phyloP scores from a whole-genome alignment of 2,888 invertebrate species.

The Epinotia demarniana region DNA sequence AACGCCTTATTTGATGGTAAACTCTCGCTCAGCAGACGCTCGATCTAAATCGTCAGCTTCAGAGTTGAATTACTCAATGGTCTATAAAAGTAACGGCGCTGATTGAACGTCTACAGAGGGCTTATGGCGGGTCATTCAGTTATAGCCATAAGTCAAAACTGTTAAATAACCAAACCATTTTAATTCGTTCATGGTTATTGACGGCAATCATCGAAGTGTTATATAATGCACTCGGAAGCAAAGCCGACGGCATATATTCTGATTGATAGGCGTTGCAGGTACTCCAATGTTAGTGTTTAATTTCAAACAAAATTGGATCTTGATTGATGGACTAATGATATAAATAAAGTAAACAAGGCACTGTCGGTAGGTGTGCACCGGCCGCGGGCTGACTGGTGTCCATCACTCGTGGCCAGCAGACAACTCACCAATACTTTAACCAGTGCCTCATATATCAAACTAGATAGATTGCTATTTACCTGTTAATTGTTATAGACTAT shows the following conservation, averaged over 20 bases:
- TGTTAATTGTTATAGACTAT: slow-evolving; percentile 32
- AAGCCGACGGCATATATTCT: slow-evolving; percentile 57
- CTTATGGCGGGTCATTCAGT: slow-evolving; percentile 13
- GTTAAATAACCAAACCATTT: slow-evolving; percentile 41
- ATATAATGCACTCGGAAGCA: slow-evolving; percentile 51
- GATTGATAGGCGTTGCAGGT: slow-evolving; percentile 76
- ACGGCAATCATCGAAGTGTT: slow-evolving; percentile 43
- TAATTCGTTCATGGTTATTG: slow-evolving; percentile 44
- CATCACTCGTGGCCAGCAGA: slow-evolving; percentile 60
- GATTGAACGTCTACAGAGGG: slow-evolving; percentile 6
- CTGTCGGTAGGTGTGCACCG: slow-evolving; percentile 67
- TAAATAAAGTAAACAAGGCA: slow-evolving; percentile 80
- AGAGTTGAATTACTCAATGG: slow-evolving; percentile 14
- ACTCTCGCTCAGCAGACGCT: not conserved
- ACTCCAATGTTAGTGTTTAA: slow-evolving; percentile 80
- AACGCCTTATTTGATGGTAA: slow-evolving; percentile 13
- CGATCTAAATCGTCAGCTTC: slow-evolving; percentile 1
- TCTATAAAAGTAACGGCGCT: slow-evolving; percentile 7
- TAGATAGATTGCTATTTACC: slow-evolving; percentile 46
- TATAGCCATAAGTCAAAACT: slow-evolving; percentile 38
- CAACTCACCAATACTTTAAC: slow-evolving; percentile 58
- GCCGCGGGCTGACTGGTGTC: slow-evolving; percentile 63
- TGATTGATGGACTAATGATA: slow-evolving; percentile 84
- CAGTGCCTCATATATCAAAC: slow-evolving; percentile 57
- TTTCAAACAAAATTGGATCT: slow-evolving; percentile 79